These are phyloP conservation scores for Stramonita haemastoma DNA, from an alignment of 2,888 invertebrate genomes.

Conservation along the genomic window DNA sequence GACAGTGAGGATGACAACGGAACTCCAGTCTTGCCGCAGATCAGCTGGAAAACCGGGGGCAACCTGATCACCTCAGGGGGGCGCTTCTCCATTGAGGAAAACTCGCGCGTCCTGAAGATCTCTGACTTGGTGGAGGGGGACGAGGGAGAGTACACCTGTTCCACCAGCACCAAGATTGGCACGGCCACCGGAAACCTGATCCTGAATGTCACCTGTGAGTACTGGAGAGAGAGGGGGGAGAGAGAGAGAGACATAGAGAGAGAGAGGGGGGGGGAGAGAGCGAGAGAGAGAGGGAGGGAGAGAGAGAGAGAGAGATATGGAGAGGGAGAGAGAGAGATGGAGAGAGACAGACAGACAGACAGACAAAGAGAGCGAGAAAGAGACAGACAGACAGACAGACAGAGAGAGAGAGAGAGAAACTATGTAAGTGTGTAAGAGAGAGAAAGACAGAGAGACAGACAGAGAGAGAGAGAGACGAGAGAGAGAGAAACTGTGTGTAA, in stretches of 20 bases:
- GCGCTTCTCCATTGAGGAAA: slow-evolving; percentile 19
- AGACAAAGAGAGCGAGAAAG: neutral
- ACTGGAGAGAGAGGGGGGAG: neutral
- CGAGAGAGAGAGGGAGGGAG: neutral
- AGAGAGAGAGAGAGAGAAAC: too few relatives aligned
- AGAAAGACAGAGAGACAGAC: too few relatives aligned
- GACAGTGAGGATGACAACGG: too few relatives aligned
- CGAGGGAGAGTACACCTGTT: slow-evolving; percentile 45
- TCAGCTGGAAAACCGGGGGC: slow-evolving; percentile 32
- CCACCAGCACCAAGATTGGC: slow-evolving; percentile 28
- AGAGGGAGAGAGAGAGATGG: too few relatives aligned
- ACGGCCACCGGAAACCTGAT: neutral
- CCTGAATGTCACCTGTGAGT: slow-evolving; percentile 49
- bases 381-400: too few relatives aligned
- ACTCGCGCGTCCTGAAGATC: slow-evolving; percentile 42
- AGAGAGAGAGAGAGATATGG: too few relatives aligned
- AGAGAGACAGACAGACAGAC: neutral
- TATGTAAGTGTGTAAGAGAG: neutral
- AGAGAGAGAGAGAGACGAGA: too few relatives aligned
- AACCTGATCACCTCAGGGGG: neutral
- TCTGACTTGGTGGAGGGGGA: slow-evolving; percentile 42
- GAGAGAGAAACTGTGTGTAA: neutral
- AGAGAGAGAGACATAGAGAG: neutral
- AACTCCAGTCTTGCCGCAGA: neutral
- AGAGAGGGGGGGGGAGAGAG: neutral